Base-by-base conservation (phyloP, 2,888 invertebrate genomes). In the Scaptomyza polygonia region DNA sequence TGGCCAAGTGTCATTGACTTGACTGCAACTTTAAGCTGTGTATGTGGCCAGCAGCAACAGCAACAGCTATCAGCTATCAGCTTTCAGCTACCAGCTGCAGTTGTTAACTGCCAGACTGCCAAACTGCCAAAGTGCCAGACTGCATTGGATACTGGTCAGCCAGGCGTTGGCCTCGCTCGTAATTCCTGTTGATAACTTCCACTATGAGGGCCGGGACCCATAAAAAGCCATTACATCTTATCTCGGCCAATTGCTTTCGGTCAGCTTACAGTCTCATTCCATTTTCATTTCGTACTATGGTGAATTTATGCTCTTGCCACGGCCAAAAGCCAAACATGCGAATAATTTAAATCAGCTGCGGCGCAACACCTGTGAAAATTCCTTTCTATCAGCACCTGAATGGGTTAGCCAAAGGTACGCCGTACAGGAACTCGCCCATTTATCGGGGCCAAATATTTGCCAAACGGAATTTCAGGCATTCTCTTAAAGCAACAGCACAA, bases 211-310 rank as follows among this genome's bases (percentile, higher is more conserved):
- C 69, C 42, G 45, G 70, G 53, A 2, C 12, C 78, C 69, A 79
- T 72, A 71, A 75, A 81, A 79, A 68, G 68, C 81, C 82, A 82
- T 82, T 82, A 81, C 81, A 84, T 79, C 84, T 82, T 82, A 82
- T 82, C 82, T 84, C 62, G 84, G 75, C 70, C 82, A 82, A 82
- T 81, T 84, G 82, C 77, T 75, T 82, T 63, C 53, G 79, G 69
- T 77, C 76, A 64, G 73, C 78, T 62, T 66, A 59, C 48, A 53
- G 64, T 40, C 49, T 16, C 36, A 39, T 36, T 49, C 48, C 27
- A 21, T 36, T 18, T 9, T 30, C 12, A 5, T 25, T 1, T 9
- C n/a, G 16, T 25, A 39, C 34, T 27, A 7, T 16, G 34, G 48
- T 77, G 68, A 82, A 82, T 82, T 84, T 84, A 82, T 84, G 69